phyloP scores from a whole-genome alignment of 2,888 invertebrate genomes.

The Chironomus tentans region DNA sequence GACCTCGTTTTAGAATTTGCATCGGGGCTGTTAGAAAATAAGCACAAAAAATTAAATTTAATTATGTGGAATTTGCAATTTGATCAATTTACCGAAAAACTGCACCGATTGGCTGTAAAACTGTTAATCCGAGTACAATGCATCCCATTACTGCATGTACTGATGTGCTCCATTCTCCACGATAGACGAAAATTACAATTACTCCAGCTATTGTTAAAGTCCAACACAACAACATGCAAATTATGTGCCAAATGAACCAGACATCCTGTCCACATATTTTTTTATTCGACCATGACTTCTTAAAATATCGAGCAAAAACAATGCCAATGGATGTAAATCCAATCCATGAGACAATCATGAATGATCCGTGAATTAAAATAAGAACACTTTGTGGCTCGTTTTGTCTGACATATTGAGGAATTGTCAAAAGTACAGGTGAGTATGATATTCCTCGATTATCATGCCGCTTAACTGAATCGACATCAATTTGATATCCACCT shows the following conservation, averaged over 20 bases:
- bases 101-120: constrained; percentile 71
- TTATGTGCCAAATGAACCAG: constrained; percentile 71
- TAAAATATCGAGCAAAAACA: constrained; percentile 56
- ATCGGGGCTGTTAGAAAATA: neutral
- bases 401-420: neutral
- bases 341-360: constrained; percentile 76
- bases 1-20: neutral
- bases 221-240: constrained; percentile 70
- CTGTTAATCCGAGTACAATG: constrained; percentile 59
- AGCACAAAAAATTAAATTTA: neutral
- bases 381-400: neutral
- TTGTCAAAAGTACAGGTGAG: no score
- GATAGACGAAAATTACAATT: constrained; percentile 64
- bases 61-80: neutral
- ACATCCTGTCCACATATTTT: constrained; percentile 68
- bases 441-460: neutral
- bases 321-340: constrained; percentile 70
- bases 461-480: neutral
- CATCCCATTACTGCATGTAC: constrained; percentile 65
- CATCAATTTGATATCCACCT: constrained; percentile 33
- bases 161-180: constrained; percentile 53
- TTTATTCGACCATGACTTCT: constrained; percentile 67
- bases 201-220: constrained; percentile 59
- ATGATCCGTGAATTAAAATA: constrained; percentile 56
- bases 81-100: constrained; percentile 48